Evolutionary conservation across 2,113 vertebrate genomes (phyloP), one percentile per base, ranked within the genome.

Genomic region (Sapajus apella): DNA sequence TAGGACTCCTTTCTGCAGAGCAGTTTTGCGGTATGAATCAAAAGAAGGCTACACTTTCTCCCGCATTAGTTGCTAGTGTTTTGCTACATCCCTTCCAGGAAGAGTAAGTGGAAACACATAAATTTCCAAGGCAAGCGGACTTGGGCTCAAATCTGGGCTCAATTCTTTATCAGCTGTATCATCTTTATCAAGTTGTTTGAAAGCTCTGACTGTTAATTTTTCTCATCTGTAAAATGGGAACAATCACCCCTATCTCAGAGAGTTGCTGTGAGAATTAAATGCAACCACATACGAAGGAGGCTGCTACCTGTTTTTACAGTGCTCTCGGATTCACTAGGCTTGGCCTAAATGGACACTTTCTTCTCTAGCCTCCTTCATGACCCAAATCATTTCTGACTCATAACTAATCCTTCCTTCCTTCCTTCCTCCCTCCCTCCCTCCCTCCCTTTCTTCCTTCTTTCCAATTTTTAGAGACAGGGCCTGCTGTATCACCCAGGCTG

Each of bases 101-200:
- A 91, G 47, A 70, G 16, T 30, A 73, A 87, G 50, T 45, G 18
- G 50, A 90, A 92, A 83, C 27, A 50, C 32, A 27, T 52, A 30
- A 50, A 35, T 58, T 79, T 95, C 68, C 50, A 82, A 83, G n/a
- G 2, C 18, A 92, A 61, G 55, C 14, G 92, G 50, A 87, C 8
- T 11, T 93, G 56, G 40, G 85, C 52, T 79, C 20, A 89, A 91
- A 76, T 95, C 75, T 79, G 82, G 68, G 35, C 20, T 86, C 79
- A 66, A 50, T 64, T 91, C 35, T 90, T 88, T 85, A 90, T 81
- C 58, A 82, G 82, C 35, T 93, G 45, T 96, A 70, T 72, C 50
- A 56, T 50, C 35, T 87, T 56, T 75, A 77, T 86, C 40, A 58
- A 87, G n/a, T 90, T 75, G 37, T 52, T 94, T 85, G 56, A 45